Base-by-base conservation (phyloP, 2,113 vertebrate genomes). In the Platichthys flesus region DNA sequence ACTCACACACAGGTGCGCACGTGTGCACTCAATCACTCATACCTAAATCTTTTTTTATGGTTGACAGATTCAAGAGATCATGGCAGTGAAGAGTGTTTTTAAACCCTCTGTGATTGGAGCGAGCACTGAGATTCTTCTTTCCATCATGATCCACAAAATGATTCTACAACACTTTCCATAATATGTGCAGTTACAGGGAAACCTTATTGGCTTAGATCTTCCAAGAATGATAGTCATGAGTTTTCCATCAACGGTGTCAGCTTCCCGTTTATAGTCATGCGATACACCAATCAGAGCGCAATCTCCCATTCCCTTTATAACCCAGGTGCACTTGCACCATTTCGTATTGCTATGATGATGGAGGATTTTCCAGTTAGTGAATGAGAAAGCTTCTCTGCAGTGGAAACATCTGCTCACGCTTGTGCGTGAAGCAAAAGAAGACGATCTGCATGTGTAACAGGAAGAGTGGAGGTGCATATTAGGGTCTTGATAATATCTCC, bases 31-130 rank as follows among this genome's bases (percentile, higher is more conserved):
- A 47, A 37, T 67, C 65, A 78, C 45, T 67, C 55, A 51, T 12
- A 9, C 16, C 5, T 5, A 0, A 26, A 28, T 74, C 63, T 42
- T 65, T 40, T 75, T 10, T 74, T 67, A 47, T 63, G 51, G 28
- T 51, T 66, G 78, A 72, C 71, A 60, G 52, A 52, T 78, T 84
- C 3, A 57, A 66, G 74, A 77, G 58, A 24, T 28, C 9, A 12
- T 10, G 9, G 26, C 35, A 24, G 55, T 21, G 5, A 58, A 60
- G 51, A 20, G 54, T 56, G 54, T 23, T 56, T 56, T 56, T 56
- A 56, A 56, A 26, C 45, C 51, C 20, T 52, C 24, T 56, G 52
- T 54, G 51, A 54, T 51, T 51, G 47, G 47, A 51, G 47, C 2
- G 40, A 51, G 47, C 5, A 42, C 10, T 42, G 40, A 42, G 40